phyloP scores from a whole-genome alignment of 2,797 vertebrate species.

The Erpetoichthys calabaricus region DNA sequence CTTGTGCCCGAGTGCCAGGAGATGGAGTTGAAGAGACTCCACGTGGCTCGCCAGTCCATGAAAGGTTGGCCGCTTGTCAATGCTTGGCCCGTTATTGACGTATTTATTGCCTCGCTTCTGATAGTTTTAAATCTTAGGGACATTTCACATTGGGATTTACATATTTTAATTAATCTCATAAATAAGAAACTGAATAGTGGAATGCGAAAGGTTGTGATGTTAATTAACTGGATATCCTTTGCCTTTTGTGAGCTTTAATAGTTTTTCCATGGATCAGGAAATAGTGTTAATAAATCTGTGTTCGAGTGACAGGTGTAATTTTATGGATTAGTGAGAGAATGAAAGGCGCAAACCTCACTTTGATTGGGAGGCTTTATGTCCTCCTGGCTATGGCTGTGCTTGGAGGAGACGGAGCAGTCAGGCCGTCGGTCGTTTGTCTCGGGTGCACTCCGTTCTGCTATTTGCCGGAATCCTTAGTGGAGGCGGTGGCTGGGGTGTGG shows the following conservation, averaged over 20 bases:
- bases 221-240: conserved; percentile 57
- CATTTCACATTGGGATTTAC: conserved; percentile 40
- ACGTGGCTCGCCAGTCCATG: neutral
- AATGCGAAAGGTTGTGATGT: conserved; percentile 35
- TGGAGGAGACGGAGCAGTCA: no score
- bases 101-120: conserved; percentile 27
- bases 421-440: no score
- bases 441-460: no score
- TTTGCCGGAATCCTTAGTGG: no score
- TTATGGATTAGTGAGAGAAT: conserved; percentile 51
- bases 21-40: no score
- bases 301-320: conserved; percentile 72
- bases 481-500: no score
- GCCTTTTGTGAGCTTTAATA: conserved; percentile 43
- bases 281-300: conserved; percentile 56
- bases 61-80: neutral
- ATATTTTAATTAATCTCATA: conserved; percentile 48
- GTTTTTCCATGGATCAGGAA: conserved; percentile 52
- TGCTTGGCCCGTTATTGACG: conserved; percentile 20
- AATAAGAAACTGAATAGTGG: conserved; percentile 34
- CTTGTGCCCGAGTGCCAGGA: no score
- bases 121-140: conserved; percentile 30
- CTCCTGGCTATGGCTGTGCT: no score
- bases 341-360: conserved; percentile 17
- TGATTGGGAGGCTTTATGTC: conserved; percentile 4